Percentiles rank a stretch among this genome's conserved stretches.
Evolutionary conservation across 1,140 invertebrate species (phyloP).

Genomic region (Arctopsyche grandis): DNA sequence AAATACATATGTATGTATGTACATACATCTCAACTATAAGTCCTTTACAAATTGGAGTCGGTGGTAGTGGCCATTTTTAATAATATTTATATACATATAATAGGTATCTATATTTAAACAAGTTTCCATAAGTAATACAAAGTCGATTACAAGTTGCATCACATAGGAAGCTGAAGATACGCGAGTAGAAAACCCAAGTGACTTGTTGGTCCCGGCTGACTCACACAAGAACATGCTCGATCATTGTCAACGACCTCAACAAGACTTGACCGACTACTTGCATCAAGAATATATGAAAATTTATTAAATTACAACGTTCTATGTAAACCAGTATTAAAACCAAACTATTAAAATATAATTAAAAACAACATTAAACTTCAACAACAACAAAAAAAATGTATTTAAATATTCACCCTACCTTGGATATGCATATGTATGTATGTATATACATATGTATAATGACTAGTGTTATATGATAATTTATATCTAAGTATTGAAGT

Average conservation of each 20-base stretch:
- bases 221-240: slow-evolving; percentile 36
- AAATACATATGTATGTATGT: too few relatives aligned
- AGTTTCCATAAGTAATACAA: slow-evolving; percentile 26
- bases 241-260: slow-evolving; percentile 38
- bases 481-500: neutral
- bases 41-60: too few relatives aligned
- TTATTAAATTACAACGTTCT: neutral
- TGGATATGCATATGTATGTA: neutral
- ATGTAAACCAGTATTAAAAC: neutral
- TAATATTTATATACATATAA: too few relatives aligned
- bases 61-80: too few relatives aligned
- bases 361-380: too few relatives aligned
- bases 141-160: slow-evolving; percentile 39
- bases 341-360: too few relatives aligned
- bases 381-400: too few relatives aligned
- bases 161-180: slow-evolving; percentile 39
- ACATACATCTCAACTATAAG: too few relatives aligned
- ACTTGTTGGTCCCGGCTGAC: slow-evolving; percentile 20
- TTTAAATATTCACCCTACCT: neutral
- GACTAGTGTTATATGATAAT: neutral
- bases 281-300: neutral
- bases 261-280: neutral
- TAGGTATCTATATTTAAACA: neutral
- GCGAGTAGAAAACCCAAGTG: slow-evolving; percentile 33
- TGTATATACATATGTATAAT: neutral